phyloP scores from a whole-genome alignment of 1,140 invertebrate genomes.

The Sarcophaga bullata region DNA sequence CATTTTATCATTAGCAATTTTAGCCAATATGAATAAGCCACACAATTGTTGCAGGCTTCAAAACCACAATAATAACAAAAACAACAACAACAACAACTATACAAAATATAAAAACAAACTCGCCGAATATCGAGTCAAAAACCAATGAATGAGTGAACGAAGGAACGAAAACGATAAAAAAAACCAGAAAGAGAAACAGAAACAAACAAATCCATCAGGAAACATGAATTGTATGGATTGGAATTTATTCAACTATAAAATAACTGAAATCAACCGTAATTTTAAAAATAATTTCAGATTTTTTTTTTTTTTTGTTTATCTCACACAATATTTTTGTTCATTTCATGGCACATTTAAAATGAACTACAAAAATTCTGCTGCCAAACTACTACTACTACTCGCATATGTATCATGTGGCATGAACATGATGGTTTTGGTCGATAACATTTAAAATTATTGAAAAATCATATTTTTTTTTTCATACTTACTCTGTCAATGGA shows the following conservation, averaged over 20 bases:
- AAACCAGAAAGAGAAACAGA: background rate
- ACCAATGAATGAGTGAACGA: too few relatives aligned
- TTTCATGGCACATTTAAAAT: too few relatives aligned
- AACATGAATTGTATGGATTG: conserved; percentile 13
- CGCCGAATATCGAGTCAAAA: too few relatives aligned
- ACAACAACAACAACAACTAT: background rate
- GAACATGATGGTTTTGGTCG: too few relatives aligned
- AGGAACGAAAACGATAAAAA: background rate
- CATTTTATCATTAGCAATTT: conserved; percentile 24
- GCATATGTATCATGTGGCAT: too few relatives aligned
- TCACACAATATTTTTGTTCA: background rate
- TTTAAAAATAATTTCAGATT: background rate
- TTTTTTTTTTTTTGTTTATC: too few relatives aligned
- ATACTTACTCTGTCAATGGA: background rate
- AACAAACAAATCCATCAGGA: conserved; percentile 13
- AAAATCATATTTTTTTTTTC: background rate
- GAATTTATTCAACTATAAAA: conserved; percentile 18
- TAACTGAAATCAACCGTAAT: background rate
- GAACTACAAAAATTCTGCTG: too few relatives aligned
- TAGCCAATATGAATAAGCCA: conserved; percentile 22
- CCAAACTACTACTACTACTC: too few relatives aligned
- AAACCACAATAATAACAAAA: conserved; percentile 14
- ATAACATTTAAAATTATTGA: background rate
- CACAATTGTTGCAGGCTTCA: conserved; percentile 26
- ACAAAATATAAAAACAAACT: too few relatives aligned